These are phyloP conservation scores for Zophobas atratus DNA, from an alignment of 1,140 invertebrate genomes.

Conservation along the genomic window DNA sequence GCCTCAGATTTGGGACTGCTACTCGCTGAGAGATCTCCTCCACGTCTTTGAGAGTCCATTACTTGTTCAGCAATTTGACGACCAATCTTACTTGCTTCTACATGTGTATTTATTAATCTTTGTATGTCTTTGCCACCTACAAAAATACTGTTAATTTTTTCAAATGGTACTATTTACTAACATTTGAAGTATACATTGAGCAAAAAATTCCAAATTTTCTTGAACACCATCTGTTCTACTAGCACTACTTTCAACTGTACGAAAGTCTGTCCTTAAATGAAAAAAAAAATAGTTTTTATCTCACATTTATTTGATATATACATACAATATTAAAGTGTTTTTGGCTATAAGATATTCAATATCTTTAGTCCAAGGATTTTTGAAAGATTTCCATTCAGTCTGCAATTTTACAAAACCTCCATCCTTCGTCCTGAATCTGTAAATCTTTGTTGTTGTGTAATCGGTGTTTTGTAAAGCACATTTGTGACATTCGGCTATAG, in stretches of 20 bases:
- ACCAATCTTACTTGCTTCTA: slow-evolving; percentile 87
- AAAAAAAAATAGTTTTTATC: slow-evolving; percentile 27
- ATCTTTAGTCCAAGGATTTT: slow-evolving; percentile 94
- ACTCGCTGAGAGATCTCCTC: slow-evolving; percentile 70
- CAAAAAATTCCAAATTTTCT: slow-evolving; percentile 74
- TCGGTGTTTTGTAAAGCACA: slow-evolving; percentile 79
- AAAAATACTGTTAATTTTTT: slow-evolving; percentile 45
- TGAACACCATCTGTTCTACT: slow-evolving; percentile 69
- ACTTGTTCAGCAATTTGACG: slow-evolving; percentile 83
- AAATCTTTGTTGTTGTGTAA: slow-evolving; percentile 79
- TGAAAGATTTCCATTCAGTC: slow-evolving; percentile 90
- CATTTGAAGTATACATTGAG: slow-evolving; percentile 68
- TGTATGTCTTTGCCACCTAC: slow-evolving; percentile 75
- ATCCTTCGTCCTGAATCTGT: slow-evolving; percentile 86
- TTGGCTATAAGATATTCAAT: slow-evolving; percentile 90
- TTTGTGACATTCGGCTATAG: slow-evolving; percentile 89
- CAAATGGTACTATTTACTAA: not conserved
- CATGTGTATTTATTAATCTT: slow-evolving; percentile 79
- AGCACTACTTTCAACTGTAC: slow-evolving; percentile 71
- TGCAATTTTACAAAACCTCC: slow-evolving; percentile 81
- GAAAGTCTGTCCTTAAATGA: slow-evolving; percentile 70
- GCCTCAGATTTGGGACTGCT: slow-evolving; percentile 69
- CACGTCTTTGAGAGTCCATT: slow-evolving; percentile 72
- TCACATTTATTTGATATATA: slow-evolving; percentile 52
- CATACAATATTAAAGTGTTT: slow-evolving; percentile 82